These are phyloP conservation scores for Dascillus cervinus DNA, from an alignment of 2,888 invertebrate species.

Conservation along the genomic window DNA sequence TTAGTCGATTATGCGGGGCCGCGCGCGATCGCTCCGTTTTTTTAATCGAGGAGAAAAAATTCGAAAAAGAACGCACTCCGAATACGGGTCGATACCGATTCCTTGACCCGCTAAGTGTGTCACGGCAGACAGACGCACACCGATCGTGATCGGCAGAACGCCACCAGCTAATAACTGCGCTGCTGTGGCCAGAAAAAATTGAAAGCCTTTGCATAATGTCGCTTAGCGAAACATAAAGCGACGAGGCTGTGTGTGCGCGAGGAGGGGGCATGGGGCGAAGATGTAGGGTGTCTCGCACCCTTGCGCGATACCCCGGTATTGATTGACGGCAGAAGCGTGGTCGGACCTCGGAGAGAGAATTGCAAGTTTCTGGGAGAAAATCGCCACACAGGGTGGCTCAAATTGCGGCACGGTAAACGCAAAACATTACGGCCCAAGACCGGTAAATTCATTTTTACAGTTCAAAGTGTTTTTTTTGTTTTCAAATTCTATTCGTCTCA, in stretches of 20 bases:
- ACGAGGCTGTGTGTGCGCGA: conserved; percentile 20
- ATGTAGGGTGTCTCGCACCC: conserved; percentile 19
- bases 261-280: conserved; percentile 17
- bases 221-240: conserved; percentile 4
- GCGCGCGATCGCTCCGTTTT: no score
- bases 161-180: conserved; percentile 33
- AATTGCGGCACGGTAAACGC: no score
- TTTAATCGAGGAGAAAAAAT: no score
- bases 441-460: no score
- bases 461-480: no score
- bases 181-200: conserved; percentile 9
- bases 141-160: conserved; percentile 36
- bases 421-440: no score
- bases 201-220: conserved; percentile 1
- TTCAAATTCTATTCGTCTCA: no score
- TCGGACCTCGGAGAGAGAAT: conserved; percentile 12
- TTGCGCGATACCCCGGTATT: conserved; percentile 22
- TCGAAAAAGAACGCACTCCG: no score
- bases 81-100: no score
- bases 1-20: no score
- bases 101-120: conserved; percentile 41
- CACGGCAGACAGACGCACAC: conserved; percentile 42
- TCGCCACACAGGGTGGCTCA: no score
- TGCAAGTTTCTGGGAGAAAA: no score
- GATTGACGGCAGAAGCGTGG: conserved; percentile 20